Conservation (phyloP, 2,888 invertebrate genomes). For the Antitype chi region DNA sequence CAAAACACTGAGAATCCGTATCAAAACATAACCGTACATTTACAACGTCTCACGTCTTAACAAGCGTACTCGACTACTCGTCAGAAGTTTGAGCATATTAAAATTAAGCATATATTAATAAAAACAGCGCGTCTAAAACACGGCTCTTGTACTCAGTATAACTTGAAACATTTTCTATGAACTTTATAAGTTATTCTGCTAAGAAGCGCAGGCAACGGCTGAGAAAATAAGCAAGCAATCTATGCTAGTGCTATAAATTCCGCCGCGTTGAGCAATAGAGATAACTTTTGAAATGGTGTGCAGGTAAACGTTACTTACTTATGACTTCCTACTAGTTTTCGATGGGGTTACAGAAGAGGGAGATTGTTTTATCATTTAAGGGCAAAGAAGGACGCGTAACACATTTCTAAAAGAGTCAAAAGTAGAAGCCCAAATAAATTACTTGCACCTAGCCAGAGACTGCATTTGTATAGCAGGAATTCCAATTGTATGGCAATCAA, state of each 20-base stretch:
- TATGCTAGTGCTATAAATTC: slow-evolving; percentile 58
- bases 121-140: slow-evolving; percentile 43
- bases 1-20: not conserved
- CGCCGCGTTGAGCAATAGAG: slow-evolving; percentile 19
- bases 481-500: no score
- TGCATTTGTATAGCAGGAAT: no score
- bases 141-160: slow-evolving; percentile 25
- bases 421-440: no score
- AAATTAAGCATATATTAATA: slow-evolving; percentile 39
- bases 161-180: slow-evolving; percentile 51
- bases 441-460: no score
- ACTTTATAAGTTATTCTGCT: slow-evolving; percentile 61
- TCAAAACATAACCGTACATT: not conserved
- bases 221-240: slow-evolving; percentile 59
- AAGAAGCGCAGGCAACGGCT: slow-evolving; percentile 45
- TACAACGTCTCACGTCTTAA: not conserved
- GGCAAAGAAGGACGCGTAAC: not conserved
- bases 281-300: slow-evolving; percentile 58
- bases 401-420: no score
- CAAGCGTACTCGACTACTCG: slow-evolving; percentile 1
- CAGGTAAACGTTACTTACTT: slow-evolving; percentile 40
- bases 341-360: slow-evolving; percentile 3
- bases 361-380: not conserved
- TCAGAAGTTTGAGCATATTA: slow-evolving; percentile 39
- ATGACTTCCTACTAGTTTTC: slow-evolving; percentile 25